These are phyloP conservation scores for Venustoraphidia nigricollis DNA, from an alignment of 2,888 invertebrate species.

Conservation along the genomic window DNA sequence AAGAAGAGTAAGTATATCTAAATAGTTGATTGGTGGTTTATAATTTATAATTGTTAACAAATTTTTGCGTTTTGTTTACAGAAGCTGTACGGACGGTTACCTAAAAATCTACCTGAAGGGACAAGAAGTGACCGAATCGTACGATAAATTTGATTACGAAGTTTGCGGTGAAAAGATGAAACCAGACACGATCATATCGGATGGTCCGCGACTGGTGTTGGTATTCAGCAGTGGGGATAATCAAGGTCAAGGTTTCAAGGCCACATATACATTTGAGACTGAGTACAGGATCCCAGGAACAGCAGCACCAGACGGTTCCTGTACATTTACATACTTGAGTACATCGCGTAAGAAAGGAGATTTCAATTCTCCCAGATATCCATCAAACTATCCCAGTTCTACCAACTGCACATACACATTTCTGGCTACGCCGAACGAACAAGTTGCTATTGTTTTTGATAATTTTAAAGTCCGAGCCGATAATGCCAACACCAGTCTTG, in stretches of 20 bases:
- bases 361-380: slow-evolving; percentile 92
- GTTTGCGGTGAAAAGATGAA: slow-evolving; percentile 69
- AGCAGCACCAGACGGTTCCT: slow-evolving; percentile 80
- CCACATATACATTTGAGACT: slow-evolving; percentile 71
- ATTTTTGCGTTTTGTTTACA: slow-evolving; percentile 12
- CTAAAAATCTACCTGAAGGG: slow-evolving; percentile 82
- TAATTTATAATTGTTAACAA: not conserved
- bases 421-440: slow-evolving; percentile 71
- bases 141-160: slow-evolving; percentile 86
- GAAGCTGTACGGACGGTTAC: slow-evolving; percentile 77
- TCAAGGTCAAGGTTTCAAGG: slow-evolving; percentile 84
- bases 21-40: not conserved
- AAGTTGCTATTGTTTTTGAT: slow-evolving; percentile 81
- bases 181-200: slow-evolving; percentile 71
- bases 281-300: slow-evolving; percentile 92
- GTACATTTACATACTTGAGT: slow-evolving; percentile 82
- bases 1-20: slow-evolving; percentile 57
- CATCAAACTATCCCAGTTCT: slow-evolving; percentile 90
- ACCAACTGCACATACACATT: slow-evolving; percentile 90
- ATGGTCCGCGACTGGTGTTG: slow-evolving; percentile 86
- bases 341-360: slow-evolving; percentile 76
- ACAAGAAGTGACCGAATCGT: slow-evolving; percentile 82
- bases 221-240: slow-evolving; percentile 88
- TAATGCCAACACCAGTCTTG: slow-evolving; percentile 58
- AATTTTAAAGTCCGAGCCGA: slow-evolving; percentile 81